Conservation (phyloP, 2,113 vertebrate species). For the Hippocampus guttulatus region DNA sequence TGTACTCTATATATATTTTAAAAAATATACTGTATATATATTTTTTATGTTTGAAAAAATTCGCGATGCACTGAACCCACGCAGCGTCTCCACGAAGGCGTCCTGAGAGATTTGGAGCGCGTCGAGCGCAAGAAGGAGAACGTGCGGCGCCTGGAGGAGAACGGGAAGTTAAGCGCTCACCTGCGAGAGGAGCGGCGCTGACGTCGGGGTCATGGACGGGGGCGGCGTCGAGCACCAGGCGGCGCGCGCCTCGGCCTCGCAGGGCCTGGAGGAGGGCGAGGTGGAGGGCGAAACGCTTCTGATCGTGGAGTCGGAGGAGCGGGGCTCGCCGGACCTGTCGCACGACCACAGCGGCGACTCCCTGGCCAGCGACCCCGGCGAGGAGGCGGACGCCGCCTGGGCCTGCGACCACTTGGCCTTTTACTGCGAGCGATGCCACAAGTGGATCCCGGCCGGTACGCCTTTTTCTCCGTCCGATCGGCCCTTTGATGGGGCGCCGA, state of each 20-base stretch:
- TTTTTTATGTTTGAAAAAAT: too few species aligned
- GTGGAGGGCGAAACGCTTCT: constrained; percentile 95
- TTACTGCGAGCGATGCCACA: constrained; percentile 96
- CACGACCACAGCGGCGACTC: constrained; percentile 97
- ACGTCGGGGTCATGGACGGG: constrained; percentile 76
- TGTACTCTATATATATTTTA: too few species aligned
- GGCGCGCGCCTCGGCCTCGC: constrained; percentile 83
- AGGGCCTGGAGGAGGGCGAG: constrained; percentile 93
- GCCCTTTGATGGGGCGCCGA: too few species aligned
- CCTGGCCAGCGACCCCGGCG: constrained; percentile 88
- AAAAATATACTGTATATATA: too few species aligned
- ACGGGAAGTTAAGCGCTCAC: constrained; percentile 78
- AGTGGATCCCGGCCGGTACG: constrained; percentile 91
- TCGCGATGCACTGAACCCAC: too few species aligned
- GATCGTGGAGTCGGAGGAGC: constrained; percentile 93
- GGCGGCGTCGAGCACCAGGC: constrained; percentile 79
- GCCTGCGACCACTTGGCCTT: constrained; percentile 86
- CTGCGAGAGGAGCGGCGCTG: constrained; percentile 74
- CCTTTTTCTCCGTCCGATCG: too few species aligned
- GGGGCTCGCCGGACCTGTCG: constrained; percentile 90
- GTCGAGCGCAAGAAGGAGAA: constrained; percentile 83
- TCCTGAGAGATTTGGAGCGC: constrained; percentile 84
- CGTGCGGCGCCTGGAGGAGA: constrained; percentile 80
- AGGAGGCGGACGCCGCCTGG: constrained; percentile 78
- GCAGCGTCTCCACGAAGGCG: constrained; percentile 86